A percentile compares a stretch with the other conserved stretches of the same genome.
Conservation (phyloP, 2,888 invertebrate genomes). For the Drosophila imparisetae region DNA sequence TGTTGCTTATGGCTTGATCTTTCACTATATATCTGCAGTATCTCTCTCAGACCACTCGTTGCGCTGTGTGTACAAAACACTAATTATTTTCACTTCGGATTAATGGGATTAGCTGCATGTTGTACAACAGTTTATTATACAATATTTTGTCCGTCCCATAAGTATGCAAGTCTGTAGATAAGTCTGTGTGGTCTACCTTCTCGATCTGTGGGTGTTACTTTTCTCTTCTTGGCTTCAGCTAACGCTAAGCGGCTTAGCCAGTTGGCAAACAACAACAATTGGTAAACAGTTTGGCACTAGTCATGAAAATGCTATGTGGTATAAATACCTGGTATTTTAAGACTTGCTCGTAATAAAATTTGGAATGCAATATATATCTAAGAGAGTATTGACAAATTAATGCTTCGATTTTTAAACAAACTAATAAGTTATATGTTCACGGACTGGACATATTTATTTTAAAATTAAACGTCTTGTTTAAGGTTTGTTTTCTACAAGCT, state of each 20-base stretch:
- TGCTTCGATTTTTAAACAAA: background rate
- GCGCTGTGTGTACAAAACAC: slow-evolving; percentile 79
- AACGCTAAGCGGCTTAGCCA: slow-evolving; percentile 50
- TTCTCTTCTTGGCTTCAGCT: background rate
- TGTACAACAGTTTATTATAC: slow-evolving; percentile 78
- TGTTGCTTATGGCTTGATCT: slow-evolving; percentile 29
- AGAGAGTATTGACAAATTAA: background rate
- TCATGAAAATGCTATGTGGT: too few species aligned
- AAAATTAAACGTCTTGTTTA: too few species aligned
- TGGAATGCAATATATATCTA: background rate
- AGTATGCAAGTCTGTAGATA: slow-evolving; percentile 1
- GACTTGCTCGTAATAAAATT: background rate
- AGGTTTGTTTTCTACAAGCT: too few species aligned
- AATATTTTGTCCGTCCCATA: slow-evolving; percentile 60
- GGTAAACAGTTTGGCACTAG: slow-evolving; percentile 18
- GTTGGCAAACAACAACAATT: slow-evolving; percentile 49
- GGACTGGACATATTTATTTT: background rate
- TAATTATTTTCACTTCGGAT: slow-evolving; percentile 83
- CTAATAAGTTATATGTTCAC: background rate
- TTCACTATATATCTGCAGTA: slow-evolving; percentile 15
- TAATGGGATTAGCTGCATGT: slow-evolving; percentile 82
- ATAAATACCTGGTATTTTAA: background rate
- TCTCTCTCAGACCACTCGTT: slow-evolving; percentile 33
- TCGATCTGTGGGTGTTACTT: slow-evolving; percentile 19
- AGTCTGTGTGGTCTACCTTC: slow-evolving; percentile 34